Evolutionary conservation across 2,113 vertebrate species (phyloP), one percentile per base, ranked within the genome.

Genomic region (Alosa alosa): DNA sequence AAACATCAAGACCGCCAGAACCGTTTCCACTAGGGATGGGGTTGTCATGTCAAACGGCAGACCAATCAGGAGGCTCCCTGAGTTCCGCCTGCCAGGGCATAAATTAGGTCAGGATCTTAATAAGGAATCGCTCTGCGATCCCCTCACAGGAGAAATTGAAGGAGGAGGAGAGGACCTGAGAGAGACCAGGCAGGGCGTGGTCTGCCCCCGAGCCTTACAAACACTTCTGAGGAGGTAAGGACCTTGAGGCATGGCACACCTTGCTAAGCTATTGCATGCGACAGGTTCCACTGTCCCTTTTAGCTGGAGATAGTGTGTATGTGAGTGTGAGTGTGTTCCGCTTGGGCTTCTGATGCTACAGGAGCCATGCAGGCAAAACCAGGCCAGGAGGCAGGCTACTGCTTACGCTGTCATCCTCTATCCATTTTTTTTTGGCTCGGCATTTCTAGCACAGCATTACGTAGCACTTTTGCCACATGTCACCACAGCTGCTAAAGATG

Each of bases 151-250:
- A 83, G 78, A 36, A 89, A 86, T 8, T 84, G 91, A 93, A 93
- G 90, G 92, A 92, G 88, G 85, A 75, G 86, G 88, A 90, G 91
- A 93, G 90, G 89, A 95, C 91, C 93, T 93, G 85, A 91, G 90
- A 90, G 87, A 91, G 88, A 85, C 64, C 87, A 92, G 93, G 88
- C 92, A 89, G 90, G 91, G 87, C 86, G 57, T 88, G 86, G 50
- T 84, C 82, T 45, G 50, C 45, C 91, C 85, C 90, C 90, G 57
- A 91, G 89, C 87, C 88, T 86, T 86, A 89, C 50, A 60, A 60
- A 49, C 89, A 89, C 89, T 39, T 78, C 75, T 31, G 83, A 91
- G 91, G 89, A 93, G 91, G 93, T 94, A 93, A 92, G 92, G 83
- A 89, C 47, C 89, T 86, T 46, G 57, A 55, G 45, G 64, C 44